phyloP scores from a whole-genome alignment of 2,113 vertebrate species.

The Zosterops borbonicus region DNA sequence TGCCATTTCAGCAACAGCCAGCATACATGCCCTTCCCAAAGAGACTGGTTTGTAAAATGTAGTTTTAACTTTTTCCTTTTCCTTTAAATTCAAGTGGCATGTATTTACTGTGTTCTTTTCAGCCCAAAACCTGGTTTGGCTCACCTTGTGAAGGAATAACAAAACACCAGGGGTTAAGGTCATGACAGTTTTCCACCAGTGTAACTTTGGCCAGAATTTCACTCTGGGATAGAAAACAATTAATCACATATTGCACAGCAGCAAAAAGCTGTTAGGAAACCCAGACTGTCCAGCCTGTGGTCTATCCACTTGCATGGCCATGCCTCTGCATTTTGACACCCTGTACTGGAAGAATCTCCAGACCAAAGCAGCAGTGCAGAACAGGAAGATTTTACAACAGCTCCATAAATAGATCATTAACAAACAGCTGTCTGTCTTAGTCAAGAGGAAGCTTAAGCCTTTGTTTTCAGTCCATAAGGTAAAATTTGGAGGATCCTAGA shows the following conservation, averaged over 20 bases:
- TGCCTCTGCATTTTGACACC: not conserved
- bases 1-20: not conserved
- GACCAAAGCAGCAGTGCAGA: not conserved
- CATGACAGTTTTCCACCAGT: not conserved
- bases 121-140: not conserved
- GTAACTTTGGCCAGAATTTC: not conserved
- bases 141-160: not conserved
- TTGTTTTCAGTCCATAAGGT: not conserved
- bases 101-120: not conserved
- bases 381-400: not conserved
- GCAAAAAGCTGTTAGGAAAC: not conserved
- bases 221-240: not conserved
- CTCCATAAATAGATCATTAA: not conserved
- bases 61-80: not conserved
- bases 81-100: not conserved
- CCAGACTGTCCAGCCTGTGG: not conserved
- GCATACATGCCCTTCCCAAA: not conserved
- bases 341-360: not conserved
- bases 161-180: not conserved
- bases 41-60: not conserved
- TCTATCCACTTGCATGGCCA: not conserved
- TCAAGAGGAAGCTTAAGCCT: not conserved
- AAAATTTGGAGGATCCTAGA: not conserved
- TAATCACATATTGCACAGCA: not conserved
- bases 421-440: not conserved